phyloP scores from a whole-genome alignment of 1,140 invertebrate genomes.

The Micrasema minimum region DNA sequence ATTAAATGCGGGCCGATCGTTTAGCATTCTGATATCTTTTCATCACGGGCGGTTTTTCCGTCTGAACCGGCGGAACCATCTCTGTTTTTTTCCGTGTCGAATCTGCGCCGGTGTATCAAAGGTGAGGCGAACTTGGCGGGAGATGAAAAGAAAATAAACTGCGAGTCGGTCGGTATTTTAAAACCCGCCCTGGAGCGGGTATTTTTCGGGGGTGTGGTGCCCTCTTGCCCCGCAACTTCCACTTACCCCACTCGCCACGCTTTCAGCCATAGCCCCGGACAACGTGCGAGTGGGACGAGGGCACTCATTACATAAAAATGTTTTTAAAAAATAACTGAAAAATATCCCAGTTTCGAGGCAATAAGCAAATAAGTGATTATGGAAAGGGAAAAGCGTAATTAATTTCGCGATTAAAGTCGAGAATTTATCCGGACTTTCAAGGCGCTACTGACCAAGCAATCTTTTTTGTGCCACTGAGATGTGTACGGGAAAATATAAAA shows the following conservation, averaged over 20 bases:
- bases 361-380: not conserved
- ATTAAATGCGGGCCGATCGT: conserved; percentile 12
- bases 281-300: not conserved
- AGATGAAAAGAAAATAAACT: conserved; percentile 54
- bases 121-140: conserved; percentile 45
- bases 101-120: conserved; percentile 19
- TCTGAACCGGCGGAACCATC: not conserved
- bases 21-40: conserved; percentile 3
- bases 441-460: no score
- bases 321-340: conserved; percentile 21
- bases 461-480: no score
- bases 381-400: not conserved
- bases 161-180: conserved; percentile 38
- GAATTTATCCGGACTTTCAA: no score
- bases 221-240: not conserved
- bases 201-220: conserved; percentile 41
- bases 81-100: conserved; percentile 7
- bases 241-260: not conserved
- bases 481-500: no score
- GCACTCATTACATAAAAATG: conserved; percentile 35
- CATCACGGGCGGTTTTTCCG: no score
- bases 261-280: conserved; percentile 8
- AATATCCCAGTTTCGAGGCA: conserved; percentile 1
- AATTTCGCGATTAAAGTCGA: not conserved
- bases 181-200: conserved; percentile 47